phyloP scores from a whole-genome alignment of 1,140 invertebrate genomes.

The Drosophila albomicans region DNA sequence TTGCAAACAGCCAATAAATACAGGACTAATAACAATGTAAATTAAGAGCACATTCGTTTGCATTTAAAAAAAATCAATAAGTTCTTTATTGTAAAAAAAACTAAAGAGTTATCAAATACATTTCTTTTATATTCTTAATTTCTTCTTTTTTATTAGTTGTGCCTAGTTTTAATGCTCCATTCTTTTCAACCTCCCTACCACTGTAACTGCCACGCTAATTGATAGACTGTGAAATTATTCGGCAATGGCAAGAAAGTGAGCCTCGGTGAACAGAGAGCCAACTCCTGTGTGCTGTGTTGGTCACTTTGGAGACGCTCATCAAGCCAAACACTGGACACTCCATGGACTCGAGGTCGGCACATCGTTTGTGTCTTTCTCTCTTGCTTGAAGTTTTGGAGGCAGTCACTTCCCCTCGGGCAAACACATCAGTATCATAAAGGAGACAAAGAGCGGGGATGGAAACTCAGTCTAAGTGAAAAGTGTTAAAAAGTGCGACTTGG shows the following conservation, averaged over 20 bases:
- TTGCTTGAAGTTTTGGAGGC: neutral
- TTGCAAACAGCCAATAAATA: too few species aligned
- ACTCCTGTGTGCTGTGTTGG: slow-evolving; percentile 37
- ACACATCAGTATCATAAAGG: slow-evolving; percentile 13
- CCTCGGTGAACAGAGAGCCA: slow-evolving; percentile 12
- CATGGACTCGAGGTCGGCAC: slow-evolving; percentile 45
- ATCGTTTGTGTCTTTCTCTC: slow-evolving; percentile 14
- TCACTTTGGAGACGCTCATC: slow-evolving; percentile 46
- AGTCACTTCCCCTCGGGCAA: slow-evolving; percentile 48
- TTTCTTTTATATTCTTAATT: too few species aligned
- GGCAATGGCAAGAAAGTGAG: slow-evolving; percentile 60
- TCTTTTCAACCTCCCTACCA: slow-evolving; percentile 15
- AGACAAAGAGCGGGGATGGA: slow-evolving; percentile 6
- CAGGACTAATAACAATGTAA: too few species aligned
- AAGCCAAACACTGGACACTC: slow-evolving; percentile 2
- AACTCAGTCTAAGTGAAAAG: slow-evolving; percentile 72
- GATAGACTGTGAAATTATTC: slow-evolving; percentile 83
- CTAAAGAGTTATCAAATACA: too few species aligned
- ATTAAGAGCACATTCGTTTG: too few species aligned
- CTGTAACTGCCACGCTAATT: slow-evolving; percentile 61
- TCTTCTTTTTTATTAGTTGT: too few species aligned
- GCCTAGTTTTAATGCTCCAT: too few species aligned
- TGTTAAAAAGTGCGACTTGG: slow-evolving; percentile 77
- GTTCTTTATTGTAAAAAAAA: too few species aligned
- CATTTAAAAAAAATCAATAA: too few species aligned